Evolutionary conservation across 2,888 invertebrate genomes (phyloP).

Genomic region (Mimas tiliae): DNA sequence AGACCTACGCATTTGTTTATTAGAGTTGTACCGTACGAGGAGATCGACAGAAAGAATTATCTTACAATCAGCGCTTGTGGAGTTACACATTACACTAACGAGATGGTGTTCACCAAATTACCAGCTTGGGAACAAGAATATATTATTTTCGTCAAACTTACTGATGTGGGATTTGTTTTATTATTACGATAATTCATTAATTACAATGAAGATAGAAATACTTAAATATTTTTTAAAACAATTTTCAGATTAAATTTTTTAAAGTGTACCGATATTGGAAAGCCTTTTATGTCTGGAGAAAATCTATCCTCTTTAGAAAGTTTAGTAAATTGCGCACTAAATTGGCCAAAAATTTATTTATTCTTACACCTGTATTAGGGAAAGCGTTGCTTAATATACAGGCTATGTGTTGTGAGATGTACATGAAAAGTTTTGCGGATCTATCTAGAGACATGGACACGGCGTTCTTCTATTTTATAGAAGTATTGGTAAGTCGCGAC

Average conservation of each 20-base stretch:
- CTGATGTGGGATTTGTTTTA: conserved; percentile 79
- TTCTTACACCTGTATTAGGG: conserved; percentile 89
- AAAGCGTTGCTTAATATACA: conserved; percentile 89
- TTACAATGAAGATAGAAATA: neutral
- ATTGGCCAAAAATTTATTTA: conserved; percentile 89
- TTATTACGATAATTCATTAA: neutral
- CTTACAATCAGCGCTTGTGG: conserved; percentile 93
- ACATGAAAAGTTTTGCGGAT: conserved; percentile 86
- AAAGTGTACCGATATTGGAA: conserved; percentile 90
- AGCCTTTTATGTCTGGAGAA: conserved; percentile 92
- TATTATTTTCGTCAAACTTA: conserved; percentile 90
- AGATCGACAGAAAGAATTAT: conserved; percentile 88
- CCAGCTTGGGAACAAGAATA: conserved; percentile 93
- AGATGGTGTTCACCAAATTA: conserved; percentile 91
- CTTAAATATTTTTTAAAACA: neutral
- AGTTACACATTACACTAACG: conserved; percentile 90
- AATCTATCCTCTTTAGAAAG: conserved; percentile 89
- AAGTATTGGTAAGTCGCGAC: conserved; percentile 84
- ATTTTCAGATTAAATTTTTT: conserved; percentile 87
- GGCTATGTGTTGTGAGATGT: conserved; percentile 87
- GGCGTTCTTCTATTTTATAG: conserved; percentile 88
- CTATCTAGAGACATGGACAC: conserved; percentile 75
- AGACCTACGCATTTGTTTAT: conserved; percentile 36
- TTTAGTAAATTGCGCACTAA: conserved; percentile 83
- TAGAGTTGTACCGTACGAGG: conserved; percentile 90